These are phyloP conservation scores for Mylabris sibirica DNA, from an alignment of 2,888 invertebrate species.

Conservation along the genomic window DNA sequence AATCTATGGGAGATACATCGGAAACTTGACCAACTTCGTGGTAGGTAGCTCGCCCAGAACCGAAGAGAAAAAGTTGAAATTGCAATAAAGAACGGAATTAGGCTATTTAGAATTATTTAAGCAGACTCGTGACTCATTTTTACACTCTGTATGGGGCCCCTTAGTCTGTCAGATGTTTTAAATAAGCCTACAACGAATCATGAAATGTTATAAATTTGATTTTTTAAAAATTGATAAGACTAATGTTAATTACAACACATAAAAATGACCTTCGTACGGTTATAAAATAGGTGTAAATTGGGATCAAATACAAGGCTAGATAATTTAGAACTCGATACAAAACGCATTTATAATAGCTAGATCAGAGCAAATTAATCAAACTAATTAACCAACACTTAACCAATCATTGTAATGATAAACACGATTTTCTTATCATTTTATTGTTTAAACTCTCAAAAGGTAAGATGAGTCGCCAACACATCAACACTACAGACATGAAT, in stretches of 20 bases:
- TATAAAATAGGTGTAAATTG: neutral
- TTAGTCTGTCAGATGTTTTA: too few relatives aligned
- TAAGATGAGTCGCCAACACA: slow-evolving; percentile 48
- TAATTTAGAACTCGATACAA: neutral
- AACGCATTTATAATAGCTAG: neutral
- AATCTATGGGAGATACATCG: slow-evolving; percentile 55
- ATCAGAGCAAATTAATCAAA: neutral
- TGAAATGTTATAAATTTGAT: neutral
- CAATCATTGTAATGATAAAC: neutral
- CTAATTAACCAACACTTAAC: neutral
- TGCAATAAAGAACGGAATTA: too few relatives aligned
- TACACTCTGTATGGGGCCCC: too few relatives aligned
- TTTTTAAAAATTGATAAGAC: neutral
- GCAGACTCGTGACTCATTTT: too few relatives aligned
- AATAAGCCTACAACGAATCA: neutral
- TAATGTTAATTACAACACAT: too few relatives aligned
- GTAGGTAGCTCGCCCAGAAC: slow-evolving; percentile 39
- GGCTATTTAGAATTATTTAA: too few relatives aligned
- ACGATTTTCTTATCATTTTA: neutral
- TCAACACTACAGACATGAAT: slow-evolving; percentile 37
- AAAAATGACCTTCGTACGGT: neutral
- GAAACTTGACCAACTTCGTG: slow-evolving; percentile 50
- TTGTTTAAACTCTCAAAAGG: slow-evolving; percentile 34
- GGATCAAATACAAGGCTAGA: neutral
- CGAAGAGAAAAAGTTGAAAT: too few relatives aligned